Conservation (phyloP, 2,888 invertebrate genomes). For the Trisateles emortualis region DNA sequence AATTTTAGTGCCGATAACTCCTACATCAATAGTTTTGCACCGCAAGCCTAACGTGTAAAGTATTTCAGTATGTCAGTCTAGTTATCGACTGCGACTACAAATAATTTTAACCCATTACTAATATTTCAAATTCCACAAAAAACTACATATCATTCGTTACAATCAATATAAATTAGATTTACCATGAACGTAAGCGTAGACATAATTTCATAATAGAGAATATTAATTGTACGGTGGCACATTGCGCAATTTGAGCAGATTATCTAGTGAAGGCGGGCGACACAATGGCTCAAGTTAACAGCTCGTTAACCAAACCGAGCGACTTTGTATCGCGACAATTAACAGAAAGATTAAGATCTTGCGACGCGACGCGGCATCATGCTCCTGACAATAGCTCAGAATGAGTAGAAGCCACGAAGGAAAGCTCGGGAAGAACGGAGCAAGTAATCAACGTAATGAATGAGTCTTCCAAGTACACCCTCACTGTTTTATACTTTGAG, state of each 20-base stretch:
- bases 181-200: not conserved
- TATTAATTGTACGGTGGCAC: constrained; percentile 15
- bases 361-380: constrained; percentile 59
- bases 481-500: constrained; percentile 36
- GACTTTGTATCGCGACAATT: constrained; percentile 71
- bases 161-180: not conserved
- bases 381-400: constrained; percentile 56
- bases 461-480: constrained; percentile 39
- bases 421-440: constrained; percentile 34
- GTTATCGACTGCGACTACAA: not conserved
- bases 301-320: constrained; percentile 71
- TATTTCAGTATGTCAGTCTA: not conserved
- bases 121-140: not conserved
- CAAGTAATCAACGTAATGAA: constrained; percentile 55
- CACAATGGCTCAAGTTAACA: constrained; percentile 74
- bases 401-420: constrained; percentile 49
- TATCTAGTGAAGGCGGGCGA: constrained; percentile 42
- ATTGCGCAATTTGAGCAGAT: constrained; percentile 38
- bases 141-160: not conserved
- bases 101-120: not conserved
- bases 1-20: constrained; percentile 4
- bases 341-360: constrained; percentile 71
- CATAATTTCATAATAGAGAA: not conserved
- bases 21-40: not conserved
- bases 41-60: not conserved